Evolutionary conservation across 2,797 vertebrate genomes (phyloP), one percentile per base, ranked within the genome.

Genomic region (Lycodopsis pacificus): DNA sequence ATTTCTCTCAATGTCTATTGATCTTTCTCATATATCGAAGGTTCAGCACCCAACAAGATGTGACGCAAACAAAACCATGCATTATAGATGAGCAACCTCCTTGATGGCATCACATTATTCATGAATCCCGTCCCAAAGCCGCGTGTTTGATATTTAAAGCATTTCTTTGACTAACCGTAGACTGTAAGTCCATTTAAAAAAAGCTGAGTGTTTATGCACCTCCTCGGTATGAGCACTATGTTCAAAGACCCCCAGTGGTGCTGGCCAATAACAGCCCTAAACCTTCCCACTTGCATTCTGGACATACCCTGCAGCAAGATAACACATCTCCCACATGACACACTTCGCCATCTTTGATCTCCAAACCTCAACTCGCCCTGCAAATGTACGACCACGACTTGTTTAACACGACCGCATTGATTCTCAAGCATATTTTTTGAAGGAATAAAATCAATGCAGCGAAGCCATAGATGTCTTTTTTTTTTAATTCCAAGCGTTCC

Each of bases 41-140:
- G 62, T 32, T 49, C 65, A 42, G 67, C 32, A 66, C 72, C 69
- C 74, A 20, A 64, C 68, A 81, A 54, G 65, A 80, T 69, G 73
- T 25, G 76, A 71, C 66, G 78, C 88, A 88, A 90, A 88, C 84
- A 84, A 86, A 80, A 63, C n/a, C 76, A 85, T 89, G 76, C 69
- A 92, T 91, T 86, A 91, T 87, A 87, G 83, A 93, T 92, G 65
- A 80, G 84, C 84, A 65, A 76, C 88, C 80, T 73, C 54, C 80
- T 77, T 81, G 69, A 88, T 83, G 76, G 75, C 14, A 7, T 86
- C 85, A 66, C 74, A 76, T 89, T 86, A 90, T 89, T 89, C 80
- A 89, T 88, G 79, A 82, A 74, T 56, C 61, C 67, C 65, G 53
- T 71, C 81, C 82, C 42, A 10, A 10, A 68, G 66, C 30, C 12